Percentiles rank a stretch among this genome's conserved stretches.
phyloP scores from a whole-genome alignment of 2,113 vertebrate species.

The Pantherophis guttatus region DNA sequence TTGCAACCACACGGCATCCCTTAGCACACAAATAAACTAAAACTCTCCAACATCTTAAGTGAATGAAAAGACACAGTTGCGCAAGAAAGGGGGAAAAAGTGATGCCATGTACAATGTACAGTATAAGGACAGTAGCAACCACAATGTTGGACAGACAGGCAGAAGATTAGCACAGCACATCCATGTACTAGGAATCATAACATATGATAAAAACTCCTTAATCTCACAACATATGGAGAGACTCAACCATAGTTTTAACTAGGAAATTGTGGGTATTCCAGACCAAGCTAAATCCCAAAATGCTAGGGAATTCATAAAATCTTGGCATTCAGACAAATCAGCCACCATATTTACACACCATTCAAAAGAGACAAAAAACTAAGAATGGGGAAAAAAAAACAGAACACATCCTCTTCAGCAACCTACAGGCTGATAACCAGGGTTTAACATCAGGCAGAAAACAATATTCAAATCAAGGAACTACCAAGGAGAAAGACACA shows the following conservation, averaged over 20 bases:
- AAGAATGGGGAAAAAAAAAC: background rate
- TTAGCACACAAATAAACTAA: background rate
- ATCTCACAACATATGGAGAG: background rate
- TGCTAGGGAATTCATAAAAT: background rate
- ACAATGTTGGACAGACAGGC: background rate
- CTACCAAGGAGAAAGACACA: background rate
- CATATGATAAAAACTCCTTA: background rate
- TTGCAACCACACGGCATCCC: background rate
- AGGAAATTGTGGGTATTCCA: background rate
- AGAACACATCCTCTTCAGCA: background rate
- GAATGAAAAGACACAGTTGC: background rate
- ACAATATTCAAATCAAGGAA: background rate
- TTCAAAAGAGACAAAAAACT: background rate
- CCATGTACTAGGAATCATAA: background rate
- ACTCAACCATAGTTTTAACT: background rate
- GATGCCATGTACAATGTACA: background rate
- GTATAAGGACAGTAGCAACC: background rate
- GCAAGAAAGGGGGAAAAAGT: background rate
- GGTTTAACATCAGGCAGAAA: background rate
- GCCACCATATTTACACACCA: background rate
- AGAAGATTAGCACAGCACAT: background rate
- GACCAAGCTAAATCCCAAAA: background rate
- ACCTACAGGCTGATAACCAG: background rate
- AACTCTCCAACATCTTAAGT: background rate
- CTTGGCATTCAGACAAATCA: background rate